phyloP scores from a whole-genome alignment of 2,797 vertebrate species.

The Amphiprion clarkii region DNA sequence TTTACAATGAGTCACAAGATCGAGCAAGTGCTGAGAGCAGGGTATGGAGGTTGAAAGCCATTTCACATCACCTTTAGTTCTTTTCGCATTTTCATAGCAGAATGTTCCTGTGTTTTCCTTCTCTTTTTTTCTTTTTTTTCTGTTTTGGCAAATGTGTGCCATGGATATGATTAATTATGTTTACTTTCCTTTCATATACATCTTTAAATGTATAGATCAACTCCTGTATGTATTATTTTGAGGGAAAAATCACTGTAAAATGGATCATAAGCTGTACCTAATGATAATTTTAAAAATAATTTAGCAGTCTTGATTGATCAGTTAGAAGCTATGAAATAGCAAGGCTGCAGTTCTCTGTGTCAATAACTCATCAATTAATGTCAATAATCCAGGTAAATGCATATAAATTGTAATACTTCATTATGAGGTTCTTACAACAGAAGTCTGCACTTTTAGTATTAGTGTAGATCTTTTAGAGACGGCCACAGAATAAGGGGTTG shows the following conservation, averaged over 20 bases:
- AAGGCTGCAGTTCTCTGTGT: background rate
- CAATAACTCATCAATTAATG: background rate
- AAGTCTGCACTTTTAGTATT: background rate
- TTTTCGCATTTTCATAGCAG: constrained; percentile 21
- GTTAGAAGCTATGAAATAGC: too few species aligned
- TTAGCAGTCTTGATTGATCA: too few species aligned
- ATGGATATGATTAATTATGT: background rate
- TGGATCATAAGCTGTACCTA: too few species aligned
- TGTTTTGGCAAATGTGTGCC: background rate
- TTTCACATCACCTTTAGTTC: constrained; percentile 38
- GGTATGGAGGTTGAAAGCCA: constrained; percentile 27
- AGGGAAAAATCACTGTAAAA: too few species aligned
- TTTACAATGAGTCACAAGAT: constrained; percentile 63
- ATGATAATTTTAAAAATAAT: too few species aligned
- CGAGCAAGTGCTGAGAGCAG: constrained; percentile 13
- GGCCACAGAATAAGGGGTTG: background rate
- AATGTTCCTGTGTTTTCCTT: background rate
- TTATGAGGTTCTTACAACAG: background rate
- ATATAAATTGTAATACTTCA: background rate
- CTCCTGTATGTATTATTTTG: too few species aligned
- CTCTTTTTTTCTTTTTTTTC: too few species aligned
- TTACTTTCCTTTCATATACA: background rate
- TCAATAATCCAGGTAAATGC: background rate
- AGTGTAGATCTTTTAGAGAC: too few species aligned
- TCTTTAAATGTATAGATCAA: too few species aligned